phyloP scores from a whole-genome alignment of 1,140 invertebrate genomes.

The Zaprionus capensis region DNA sequence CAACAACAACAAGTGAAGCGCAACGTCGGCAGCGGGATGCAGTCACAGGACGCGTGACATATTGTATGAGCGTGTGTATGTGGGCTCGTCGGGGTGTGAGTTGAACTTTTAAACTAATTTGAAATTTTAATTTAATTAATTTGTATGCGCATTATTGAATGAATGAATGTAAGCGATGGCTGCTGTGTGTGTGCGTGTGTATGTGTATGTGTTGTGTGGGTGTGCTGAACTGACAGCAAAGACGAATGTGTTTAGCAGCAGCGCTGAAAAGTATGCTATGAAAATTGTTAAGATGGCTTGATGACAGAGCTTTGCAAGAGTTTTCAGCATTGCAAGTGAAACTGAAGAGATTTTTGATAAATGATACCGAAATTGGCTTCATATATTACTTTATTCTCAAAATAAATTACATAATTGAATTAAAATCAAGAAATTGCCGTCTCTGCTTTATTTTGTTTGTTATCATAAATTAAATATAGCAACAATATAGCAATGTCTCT shows the following conservation, averaged over 20 bases:
- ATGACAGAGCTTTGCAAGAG: neutral
- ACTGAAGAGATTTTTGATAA: neutral
- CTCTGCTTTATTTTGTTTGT: too few relatives aligned
- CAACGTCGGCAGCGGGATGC: neutral
- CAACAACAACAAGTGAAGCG: conserved; percentile 22
- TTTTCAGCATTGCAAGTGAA: neutral
- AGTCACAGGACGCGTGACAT: conserved; percentile 54
- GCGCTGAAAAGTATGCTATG: conserved; percentile 19
- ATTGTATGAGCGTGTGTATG: conserved; percentile 28
- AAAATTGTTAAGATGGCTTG: conserved; percentile 29
- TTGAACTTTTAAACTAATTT: conserved; percentile 76
- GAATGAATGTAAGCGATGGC: conserved; percentile 12
- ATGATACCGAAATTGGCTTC: too few relatives aligned
- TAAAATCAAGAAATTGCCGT: too few relatives aligned
- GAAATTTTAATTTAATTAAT: conserved; percentile 79
- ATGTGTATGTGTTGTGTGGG: neutral
- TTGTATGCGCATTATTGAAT: conserved; percentile 61
- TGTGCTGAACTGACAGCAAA: neutral
- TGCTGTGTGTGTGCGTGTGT: neutral
- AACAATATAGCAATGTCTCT: neutral
- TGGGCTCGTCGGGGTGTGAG: conserved; percentile 18
- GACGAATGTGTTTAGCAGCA: neutral
- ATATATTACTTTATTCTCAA: too few relatives aligned
- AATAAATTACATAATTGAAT: too few relatives aligned
- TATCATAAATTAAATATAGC: neutral